Evolutionary conservation across 2,888 invertebrate species (phyloP), one percentile per base, ranked within the genome.

Genomic region (Idaea dimidiata): DNA sequence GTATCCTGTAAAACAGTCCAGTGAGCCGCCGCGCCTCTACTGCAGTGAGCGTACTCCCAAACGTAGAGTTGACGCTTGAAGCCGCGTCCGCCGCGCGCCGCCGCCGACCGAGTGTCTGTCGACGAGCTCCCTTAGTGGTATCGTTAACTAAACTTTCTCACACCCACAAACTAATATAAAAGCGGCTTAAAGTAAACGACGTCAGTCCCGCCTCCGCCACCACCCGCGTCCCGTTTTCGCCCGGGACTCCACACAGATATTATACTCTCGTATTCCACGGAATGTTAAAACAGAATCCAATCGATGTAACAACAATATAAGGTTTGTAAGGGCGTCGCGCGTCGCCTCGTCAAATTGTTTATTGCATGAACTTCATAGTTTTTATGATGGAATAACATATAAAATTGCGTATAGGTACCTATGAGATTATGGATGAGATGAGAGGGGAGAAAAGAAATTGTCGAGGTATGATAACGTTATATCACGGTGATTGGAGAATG

Each of bases 331-430:
- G 43, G 10, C n/a, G 54, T 16, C 16, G 5, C 54, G 16, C 16
- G 54, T 17, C 16, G 54, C 54, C 54, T 55, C 54, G 54, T 55
- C 54, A 17, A 43, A 43, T 43, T 43, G 43, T 14, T 43, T 43
- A 43, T 43, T 43, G 14, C 43, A 43, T 43, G 8, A 14, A 14
- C 14, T 43, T 43, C 43, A 43, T 43, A 43, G 43, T 43, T 43
- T 43, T 43, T 43, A 14, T 43, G 43, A 43, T 43, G 10, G 43
- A 43, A 43, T 10, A 43, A 14, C 43, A 43, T 43, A 43, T 43
- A 43, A 43, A 43, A 43, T 10, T 43, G 43, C 43, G 43, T 43
- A 14, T 43, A 14, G 24, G 24, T 24, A n/a, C n/a, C n/a, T n/a
- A 24, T 24, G 24, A 24, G 24, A 3, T 24, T 24, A 24, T 24